Evolutionary conservation across 2,797 vertebrate species (phyloP).

Genomic region (Poecilia wingei): DNA sequence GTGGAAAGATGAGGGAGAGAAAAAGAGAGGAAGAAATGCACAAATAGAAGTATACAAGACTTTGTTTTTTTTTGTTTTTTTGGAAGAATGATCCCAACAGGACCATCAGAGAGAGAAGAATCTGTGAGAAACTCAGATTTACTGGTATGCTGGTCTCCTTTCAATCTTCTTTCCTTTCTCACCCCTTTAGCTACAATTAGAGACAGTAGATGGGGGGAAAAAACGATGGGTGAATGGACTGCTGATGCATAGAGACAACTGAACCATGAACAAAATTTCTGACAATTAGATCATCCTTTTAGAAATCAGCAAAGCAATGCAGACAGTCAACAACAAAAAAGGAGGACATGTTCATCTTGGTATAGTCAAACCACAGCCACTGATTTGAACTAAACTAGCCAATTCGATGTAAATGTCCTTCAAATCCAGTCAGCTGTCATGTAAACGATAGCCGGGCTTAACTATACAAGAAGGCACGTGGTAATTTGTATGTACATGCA

Average conservation of each 20-base stretch:
- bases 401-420: slow-evolving; percentile 41
- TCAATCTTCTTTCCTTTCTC: slow-evolving; percentile 67
- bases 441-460: slow-evolving; percentile 61
- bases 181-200: slow-evolving; percentile 67
- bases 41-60: slow-evolving; percentile 42
- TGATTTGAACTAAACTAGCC: slow-evolving; percentile 12
- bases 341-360: slow-evolving; percentile 59
- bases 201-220: slow-evolving; percentile 48
- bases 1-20: slow-evolving; percentile 52
- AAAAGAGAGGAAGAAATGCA: slow-evolving; percentile 24
- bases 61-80: slow-evolving; percentile 37
- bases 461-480: slow-evolving; percentile 64
- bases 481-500: slow-evolving; percentile 76
- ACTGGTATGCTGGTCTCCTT: slow-evolving; percentile 52
- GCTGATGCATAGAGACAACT: slow-evolving; percentile 69
- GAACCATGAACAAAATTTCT: slow-evolving; percentile 71
- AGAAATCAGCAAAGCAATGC: slow-evolving; percentile 77
- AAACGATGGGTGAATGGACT: slow-evolving; percentile 64
- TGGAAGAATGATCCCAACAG: slow-evolving; percentile 41
- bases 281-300: slow-evolving; percentile 82
- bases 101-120: slow-evolving; percentile 42
- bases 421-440: slow-evolving; percentile 35
- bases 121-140: slow-evolving; percentile 51
- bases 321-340: slow-evolving; percentile 60
- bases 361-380: slow-evolving; percentile 77